A percentile compares a stretch with the other conserved stretches of the same genome.
phyloP scores from a whole-genome alignment of 2,888 invertebrate species.

The Peribatodes rhomboidaria region DNA sequence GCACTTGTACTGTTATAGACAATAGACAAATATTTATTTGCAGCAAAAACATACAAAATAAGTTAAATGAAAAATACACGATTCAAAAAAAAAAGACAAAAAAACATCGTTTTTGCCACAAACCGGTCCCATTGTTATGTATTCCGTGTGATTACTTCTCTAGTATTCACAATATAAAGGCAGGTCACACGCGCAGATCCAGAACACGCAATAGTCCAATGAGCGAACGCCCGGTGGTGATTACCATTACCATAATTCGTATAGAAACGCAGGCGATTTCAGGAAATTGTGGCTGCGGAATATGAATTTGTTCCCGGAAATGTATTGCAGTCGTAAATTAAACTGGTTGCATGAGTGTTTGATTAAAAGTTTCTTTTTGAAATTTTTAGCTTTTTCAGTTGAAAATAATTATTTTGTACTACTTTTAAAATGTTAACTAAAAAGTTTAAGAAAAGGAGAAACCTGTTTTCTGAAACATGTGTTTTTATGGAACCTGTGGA shows the following conservation, averaged over 20 bases:
- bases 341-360: not conserved
- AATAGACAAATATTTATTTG: no score
- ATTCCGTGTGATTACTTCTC: not conserved
- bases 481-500: no score
- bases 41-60: no score
- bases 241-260: constrained; percentile 43
- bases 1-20: no score
- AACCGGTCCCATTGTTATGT: no score
- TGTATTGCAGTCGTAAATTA: constrained; percentile 20
- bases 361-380: not conserved
- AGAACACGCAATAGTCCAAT: constrained; percentile 66
- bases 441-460: no score
- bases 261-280: constrained; percentile 31
- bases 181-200: constrained; percentile 62
- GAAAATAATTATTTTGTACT: no score
- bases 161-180: constrained; percentile 31
- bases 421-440: no score
- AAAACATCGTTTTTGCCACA: no score
- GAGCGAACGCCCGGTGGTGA: constrained; percentile 47
- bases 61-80: no score
- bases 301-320: constrained; percentile 27
- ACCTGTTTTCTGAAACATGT: no score
- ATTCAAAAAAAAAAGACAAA: no score
- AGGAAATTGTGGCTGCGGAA: constrained; percentile 30
- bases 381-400: not conserved